Evolutionary conservation across 1,140 invertebrate species (phyloP).

Genomic region (Meloidogyne floridensis): DNA sequence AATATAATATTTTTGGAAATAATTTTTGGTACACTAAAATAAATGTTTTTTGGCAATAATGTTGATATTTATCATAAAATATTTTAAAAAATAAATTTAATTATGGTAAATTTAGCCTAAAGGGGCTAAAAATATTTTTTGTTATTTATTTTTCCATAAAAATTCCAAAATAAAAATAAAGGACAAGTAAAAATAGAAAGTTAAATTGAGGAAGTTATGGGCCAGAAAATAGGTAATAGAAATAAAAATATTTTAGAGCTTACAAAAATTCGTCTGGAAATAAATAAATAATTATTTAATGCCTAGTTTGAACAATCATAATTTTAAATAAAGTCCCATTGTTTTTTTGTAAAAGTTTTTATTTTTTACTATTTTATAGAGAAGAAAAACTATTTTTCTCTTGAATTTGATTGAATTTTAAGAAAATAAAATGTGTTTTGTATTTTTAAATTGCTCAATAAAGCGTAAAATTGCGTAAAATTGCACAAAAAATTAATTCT

Average conservation of each 20-base stretch:
- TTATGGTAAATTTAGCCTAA: too few relatives aligned
- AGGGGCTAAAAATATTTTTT: too few relatives aligned
- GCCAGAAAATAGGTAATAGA: too few relatives aligned
- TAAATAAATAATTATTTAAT: neutral
- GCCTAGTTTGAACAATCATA: neutral
- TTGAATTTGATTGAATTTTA: too few relatives aligned
- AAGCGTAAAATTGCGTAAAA: neutral
- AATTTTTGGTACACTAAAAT: neutral
- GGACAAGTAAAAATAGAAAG: neutral
- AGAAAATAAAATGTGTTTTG: neutral
- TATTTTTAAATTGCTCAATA: neutral
- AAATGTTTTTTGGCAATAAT: too few relatives aligned
- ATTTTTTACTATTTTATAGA: neutral
- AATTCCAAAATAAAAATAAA: neutral
- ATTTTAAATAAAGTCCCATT: constrained; percentile 11
- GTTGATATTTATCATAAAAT: too few relatives aligned
- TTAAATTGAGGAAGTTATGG: neutral
- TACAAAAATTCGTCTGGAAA: neutral
- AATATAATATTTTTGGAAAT: neutral
- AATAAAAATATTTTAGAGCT: too few relatives aligned
- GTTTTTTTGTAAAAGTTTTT: constrained; percentile 1
- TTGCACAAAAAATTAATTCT: neutral
- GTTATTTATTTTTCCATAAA: neutral
- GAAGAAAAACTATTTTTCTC: too few relatives aligned
- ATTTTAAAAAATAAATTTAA: too few relatives aligned